Base-by-base conservation (phyloP, 92 coral and sea anemone species). In the Parazoanthus swiftii region DNA sequence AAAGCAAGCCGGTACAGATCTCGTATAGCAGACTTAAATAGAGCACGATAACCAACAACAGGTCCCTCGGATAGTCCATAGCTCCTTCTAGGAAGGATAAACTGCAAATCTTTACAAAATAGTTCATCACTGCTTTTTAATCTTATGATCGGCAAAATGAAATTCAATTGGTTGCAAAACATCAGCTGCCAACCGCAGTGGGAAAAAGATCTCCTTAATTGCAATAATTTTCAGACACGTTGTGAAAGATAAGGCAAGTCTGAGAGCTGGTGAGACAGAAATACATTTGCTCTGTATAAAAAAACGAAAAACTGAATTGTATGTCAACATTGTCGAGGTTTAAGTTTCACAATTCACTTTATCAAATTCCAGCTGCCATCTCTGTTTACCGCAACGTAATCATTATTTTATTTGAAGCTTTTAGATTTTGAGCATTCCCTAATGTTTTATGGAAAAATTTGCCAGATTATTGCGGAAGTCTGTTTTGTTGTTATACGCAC, bases 11-110 rank as follows among this genome's bases (percentile, higher is more conserved):
- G 46, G 25, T n/a, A 39, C 42, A 76, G 0, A 76, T 33, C n/a
- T 76, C 80, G 46, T 76, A 76, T 23, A 76, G 46, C 51, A 76
- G 25, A 16, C 46, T 36, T 20, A 76, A 21, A 36, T 74, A 74
- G 2, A 74, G 77, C 46, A 76, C 48, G 18, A 76, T 8, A 76
- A 76, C 50, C 80, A 76, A 76, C 80, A 76, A 20, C 80, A 39
- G 25, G 43, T 76, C 80, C 25, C 80, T 76, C 16, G 18, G 51
- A 4, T 76, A 37, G 33, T 76, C 80, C 80, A 76, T 76, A 37
- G n/a, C 46, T 63, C 2, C 70, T 63, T 63, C 2, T 63, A 63
- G 70, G 15, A 5, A 5, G 26, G 70, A 63, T 54, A 54, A 54
- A 10, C 1, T 48, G 66, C 23, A 3, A 58, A 15, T 58, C 66